These are phyloP conservation scores for Lytechinus pictus DNA, from an alignment of 35 echinoderm and acorn worm genomes.

Conservation along the genomic window DNA sequence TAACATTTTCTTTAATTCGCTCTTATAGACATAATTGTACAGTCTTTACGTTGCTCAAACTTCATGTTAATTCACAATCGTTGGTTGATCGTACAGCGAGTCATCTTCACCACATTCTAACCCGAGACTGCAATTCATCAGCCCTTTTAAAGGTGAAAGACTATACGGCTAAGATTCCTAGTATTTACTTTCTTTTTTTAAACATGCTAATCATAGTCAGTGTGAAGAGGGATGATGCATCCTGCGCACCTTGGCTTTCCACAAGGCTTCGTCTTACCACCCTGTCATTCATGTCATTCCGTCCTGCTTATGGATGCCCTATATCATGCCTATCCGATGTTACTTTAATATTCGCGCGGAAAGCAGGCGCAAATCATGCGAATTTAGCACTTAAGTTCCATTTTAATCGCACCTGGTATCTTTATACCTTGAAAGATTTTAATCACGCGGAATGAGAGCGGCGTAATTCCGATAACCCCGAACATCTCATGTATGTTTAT, in stretches of 20 bases:
- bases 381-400: neutral
- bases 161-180: no score
- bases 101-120: neutral
- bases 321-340: neutral
- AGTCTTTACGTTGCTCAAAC: neutral
- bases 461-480: neutral
- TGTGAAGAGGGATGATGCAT: neutral
- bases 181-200: neutral
- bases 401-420: neutral
- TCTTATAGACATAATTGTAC: neutral
- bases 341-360: conserved; percentile 41
- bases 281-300: neutral
- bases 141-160: neutral
- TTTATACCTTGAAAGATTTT: neutral
- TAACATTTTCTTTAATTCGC: neutral
- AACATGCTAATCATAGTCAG: neutral
- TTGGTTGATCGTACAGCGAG: neutral
- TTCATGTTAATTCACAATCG: neutral
- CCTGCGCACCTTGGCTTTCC: neutral
- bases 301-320: neutral
- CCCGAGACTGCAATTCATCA: neutral
- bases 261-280: neutral
- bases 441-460: neutral
- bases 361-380: neutral
- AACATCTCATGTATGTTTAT: neutral